phyloP scores from a whole-genome alignment of 2,797 vertebrate species.

The Pipistrellus kuhlii region DNA sequence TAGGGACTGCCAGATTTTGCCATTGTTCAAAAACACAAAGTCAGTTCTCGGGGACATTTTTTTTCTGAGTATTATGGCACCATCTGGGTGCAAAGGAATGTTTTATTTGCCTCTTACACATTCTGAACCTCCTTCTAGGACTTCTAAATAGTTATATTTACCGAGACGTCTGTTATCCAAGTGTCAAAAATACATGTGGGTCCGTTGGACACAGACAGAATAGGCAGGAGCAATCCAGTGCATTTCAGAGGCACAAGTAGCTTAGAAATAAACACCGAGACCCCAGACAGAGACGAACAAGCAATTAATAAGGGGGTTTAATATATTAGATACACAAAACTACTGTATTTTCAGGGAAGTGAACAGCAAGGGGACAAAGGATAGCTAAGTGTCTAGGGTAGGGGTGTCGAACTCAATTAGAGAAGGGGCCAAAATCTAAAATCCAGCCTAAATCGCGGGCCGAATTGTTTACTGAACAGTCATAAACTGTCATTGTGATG shows the following conservation, averaged over 20 bases:
- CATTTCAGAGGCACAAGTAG: constrained; percentile 77
- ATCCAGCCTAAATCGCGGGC: too few relatives aligned
- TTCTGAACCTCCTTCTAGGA: constrained; percentile 50
- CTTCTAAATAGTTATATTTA: constrained; percentile 62
- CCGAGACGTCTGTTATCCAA: constrained; percentile 64
- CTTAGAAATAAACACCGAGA: constrained; percentile 85
- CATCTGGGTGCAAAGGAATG: constrained; percentile 14
- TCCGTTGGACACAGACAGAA: constrained; percentile 50
- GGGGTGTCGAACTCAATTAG: too few relatives aligned
- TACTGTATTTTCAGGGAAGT: constrained; percentile 77
- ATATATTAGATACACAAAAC: constrained; percentile 83
- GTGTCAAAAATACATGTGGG: constrained; percentile 58
- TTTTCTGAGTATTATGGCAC: background rate
- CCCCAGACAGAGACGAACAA: constrained; percentile 73
- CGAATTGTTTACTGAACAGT: too few relatives aligned
- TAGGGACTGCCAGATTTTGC: background rate
- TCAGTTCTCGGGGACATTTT: background rate
- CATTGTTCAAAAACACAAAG: constrained; percentile 21
- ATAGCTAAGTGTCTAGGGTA: constrained; percentile 75
- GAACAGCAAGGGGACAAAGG: constrained; percentile 72
- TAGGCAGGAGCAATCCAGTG: constrained; percentile 48
- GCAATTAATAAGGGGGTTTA: constrained; percentile 76
- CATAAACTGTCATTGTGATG: too few relatives aligned
- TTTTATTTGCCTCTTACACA: constrained; percentile 73
- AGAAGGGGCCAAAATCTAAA: too few relatives aligned